Percentiles rank a stretch among this genome's conserved stretches.
phyloP scores from a whole-genome alignment of 2,888 invertebrate species.

The Leptogaster cylindrica region DNA sequence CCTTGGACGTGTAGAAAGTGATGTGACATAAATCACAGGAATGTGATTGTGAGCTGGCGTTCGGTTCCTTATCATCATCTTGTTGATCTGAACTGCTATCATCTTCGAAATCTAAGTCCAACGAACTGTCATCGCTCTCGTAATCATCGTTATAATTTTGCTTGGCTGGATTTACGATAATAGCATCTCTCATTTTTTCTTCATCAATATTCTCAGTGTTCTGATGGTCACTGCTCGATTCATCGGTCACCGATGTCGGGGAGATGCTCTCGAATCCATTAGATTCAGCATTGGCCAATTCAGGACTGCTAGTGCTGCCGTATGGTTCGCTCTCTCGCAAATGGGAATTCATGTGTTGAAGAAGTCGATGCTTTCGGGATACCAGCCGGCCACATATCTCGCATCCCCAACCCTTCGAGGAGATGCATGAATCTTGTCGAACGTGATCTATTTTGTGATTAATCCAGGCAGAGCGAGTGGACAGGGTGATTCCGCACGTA shows the following conservation, averaged over 20 bases:
- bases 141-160: conserved; percentile 45
- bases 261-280: conserved; percentile 48
- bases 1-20: conserved; percentile 59
- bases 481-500: conserved; percentile 57
- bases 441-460: conserved; percentile 61
- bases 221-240: conserved; percentile 23
- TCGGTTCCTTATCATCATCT: conserved; percentile 51
- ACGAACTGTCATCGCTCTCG: conserved; percentile 49
- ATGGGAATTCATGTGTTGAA: conserved; percentile 61
- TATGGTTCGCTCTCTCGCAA: conserved; percentile 54
- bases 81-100: conserved; percentile 48
- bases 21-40: conserved; percentile 62
- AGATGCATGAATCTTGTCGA: conserved; percentile 57
- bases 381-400: conserved; percentile 61
- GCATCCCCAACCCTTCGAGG: conserved; percentile 62
- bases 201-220: conserved; percentile 47
- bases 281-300: conserved; percentile 24
- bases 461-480: conserved; percentile 58
- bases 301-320: conserved; percentile 43
- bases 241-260: conserved; percentile 48
- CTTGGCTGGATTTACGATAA: conserved; percentile 41
- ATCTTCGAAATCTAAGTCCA: conserved; percentile 45
- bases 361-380: conserved; percentile 60
- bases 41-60: conserved; percentile 50
- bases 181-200: conserved; percentile 46